A percentile compares a stretch with the other conserved stretches of the same genome.
Evolutionary conservation across 1,140 invertebrate species (phyloP).

Genomic region (Brachionus asplanchnoidis): DNA sequence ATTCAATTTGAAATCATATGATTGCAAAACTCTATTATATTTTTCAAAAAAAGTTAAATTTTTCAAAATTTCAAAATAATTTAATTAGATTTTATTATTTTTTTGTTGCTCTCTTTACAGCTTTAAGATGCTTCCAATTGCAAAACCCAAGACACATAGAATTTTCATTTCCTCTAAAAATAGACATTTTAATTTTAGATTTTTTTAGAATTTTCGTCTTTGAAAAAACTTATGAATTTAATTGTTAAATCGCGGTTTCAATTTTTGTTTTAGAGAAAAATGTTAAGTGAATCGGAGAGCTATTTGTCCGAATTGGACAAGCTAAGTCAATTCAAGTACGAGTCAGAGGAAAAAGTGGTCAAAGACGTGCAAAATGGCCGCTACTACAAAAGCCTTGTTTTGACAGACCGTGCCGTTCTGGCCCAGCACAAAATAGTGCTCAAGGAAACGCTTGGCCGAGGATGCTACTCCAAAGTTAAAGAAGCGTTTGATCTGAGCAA

Average conservation of each 20-base stretch:
- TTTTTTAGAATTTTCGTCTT: background rate
- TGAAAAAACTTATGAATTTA: background rate
- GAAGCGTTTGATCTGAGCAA: slow-evolving; percentile 11
- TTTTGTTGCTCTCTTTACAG: background rate
- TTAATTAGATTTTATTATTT: background rate
- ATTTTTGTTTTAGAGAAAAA: background rate
- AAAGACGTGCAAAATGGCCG: slow-evolving; percentile 13
- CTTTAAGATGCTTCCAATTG: background rate
- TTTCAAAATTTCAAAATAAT: slow-evolving; percentile 24
- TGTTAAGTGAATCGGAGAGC: background rate
- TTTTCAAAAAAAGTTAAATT: background rate
- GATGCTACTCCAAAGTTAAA: slow-evolving; percentile 38
- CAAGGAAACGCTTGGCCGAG: background rate
- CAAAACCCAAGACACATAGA: background rate
- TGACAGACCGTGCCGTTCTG: background rate
- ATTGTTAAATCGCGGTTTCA: background rate
- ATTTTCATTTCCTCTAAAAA: background rate
- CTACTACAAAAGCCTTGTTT: background rate
- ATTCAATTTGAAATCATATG: slow-evolving; percentile 34
- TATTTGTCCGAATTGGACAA: slow-evolving; percentile 12
- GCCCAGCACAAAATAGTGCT: slow-evolving; percentile 16
- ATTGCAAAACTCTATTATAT: slow-evolving; percentile 7
- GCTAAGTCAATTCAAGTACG: slow-evolving; percentile 1
- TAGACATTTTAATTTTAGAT: slow-evolving; percentile 4
- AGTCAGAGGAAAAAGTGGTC: slow-evolving; percentile 15